Percentiles rank a stretch among this genome's conserved stretches.
phyloP scores from a whole-genome alignment of 1,140 invertebrate genomes.

The roundworm (Caenorhabditis elegans) region DNA sequence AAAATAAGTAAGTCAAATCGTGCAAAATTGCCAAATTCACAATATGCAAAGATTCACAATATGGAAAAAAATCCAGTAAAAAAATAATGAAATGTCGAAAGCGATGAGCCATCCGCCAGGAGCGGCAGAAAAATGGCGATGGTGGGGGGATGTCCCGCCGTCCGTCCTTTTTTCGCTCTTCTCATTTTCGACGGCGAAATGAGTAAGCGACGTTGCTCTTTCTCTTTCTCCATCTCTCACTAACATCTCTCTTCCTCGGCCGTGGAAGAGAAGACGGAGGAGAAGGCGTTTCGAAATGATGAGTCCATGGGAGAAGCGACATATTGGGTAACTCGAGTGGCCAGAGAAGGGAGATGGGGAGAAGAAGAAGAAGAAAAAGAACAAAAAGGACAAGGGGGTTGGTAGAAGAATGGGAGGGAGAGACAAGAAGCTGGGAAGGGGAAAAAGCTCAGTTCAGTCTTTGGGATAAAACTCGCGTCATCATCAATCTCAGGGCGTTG shows the following conservation, averaged over 20 bases:
- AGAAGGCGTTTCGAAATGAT: constrained; percentile 25
- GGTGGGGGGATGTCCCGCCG: background rate
- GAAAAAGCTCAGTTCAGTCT: background rate
- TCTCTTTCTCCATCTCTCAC: too few species aligned
- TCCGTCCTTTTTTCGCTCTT: background rate
- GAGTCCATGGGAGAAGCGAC: constrained; percentile 23
- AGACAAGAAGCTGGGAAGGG: background rate
- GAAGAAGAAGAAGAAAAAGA: background rate
- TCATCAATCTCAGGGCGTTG: background rate
- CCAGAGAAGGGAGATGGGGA: background rate
- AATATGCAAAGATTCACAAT: too few species aligned
- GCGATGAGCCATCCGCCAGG: too few species aligned
- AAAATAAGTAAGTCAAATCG: too few species aligned
- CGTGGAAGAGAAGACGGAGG: background rate
- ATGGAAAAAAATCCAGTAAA: too few species aligned
- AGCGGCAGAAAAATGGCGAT: background rate
- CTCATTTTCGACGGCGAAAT: constrained; percentile 6
- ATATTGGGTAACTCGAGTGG: constrained; percentile 32
- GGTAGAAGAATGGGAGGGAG: background rate
- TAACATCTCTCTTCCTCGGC: too few species aligned
- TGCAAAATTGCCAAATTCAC: too few species aligned
- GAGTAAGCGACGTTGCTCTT: background rate
- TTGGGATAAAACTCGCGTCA: constrained; percentile 28
- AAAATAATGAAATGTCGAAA: constrained; percentile 9
- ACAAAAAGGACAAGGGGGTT: background rate